phyloP scores from a whole-genome alignment of 2,888 invertebrate species.

The Lithophane socia region DNA sequence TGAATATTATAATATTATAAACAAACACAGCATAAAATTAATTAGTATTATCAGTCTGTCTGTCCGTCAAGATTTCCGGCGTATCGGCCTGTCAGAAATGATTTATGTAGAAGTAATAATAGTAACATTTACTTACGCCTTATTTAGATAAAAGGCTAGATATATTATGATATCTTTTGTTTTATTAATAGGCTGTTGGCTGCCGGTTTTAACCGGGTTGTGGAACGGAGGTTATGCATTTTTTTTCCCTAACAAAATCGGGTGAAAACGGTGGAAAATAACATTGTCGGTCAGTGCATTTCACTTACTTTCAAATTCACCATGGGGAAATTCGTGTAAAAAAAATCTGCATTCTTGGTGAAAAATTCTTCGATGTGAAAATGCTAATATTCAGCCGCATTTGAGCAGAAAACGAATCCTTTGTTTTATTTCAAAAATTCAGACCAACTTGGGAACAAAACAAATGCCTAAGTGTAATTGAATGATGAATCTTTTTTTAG shows the following conservation, averaged over 20 bases:
- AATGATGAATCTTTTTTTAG: neutral
- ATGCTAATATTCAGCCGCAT: neutral
- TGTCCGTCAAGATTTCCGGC: constrained; percentile 63
- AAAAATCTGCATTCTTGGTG: neutral
- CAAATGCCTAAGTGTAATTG: neutral
- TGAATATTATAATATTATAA: constrained; percentile 63
- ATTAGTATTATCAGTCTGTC: constrained; percentile 68
- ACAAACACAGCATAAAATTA: constrained; percentile 65
- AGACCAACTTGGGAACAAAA: neutral
- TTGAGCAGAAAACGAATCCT: neutral
- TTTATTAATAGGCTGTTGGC: constrained; percentile 39
- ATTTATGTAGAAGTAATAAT: constrained; percentile 66
- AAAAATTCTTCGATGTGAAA: neutral
- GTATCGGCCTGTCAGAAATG: constrained; percentile 65
- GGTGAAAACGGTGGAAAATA: too few species aligned
- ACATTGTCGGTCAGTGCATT: too few species aligned
- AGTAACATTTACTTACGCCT: constrained; percentile 57
- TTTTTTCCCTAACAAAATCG: neutral
- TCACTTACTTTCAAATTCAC: neutral
- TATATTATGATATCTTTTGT: constrained; percentile 9
- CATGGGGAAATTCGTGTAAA: neutral
- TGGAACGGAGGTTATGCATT: neutral
- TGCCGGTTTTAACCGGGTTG: constrained; percentile 3
- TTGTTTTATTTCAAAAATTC: neutral
- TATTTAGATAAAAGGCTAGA: constrained; percentile 44